Evolutionary conservation across 2,113 vertebrate species (phyloP).

Genomic region (Austrofundulus limnaeus): DNA sequence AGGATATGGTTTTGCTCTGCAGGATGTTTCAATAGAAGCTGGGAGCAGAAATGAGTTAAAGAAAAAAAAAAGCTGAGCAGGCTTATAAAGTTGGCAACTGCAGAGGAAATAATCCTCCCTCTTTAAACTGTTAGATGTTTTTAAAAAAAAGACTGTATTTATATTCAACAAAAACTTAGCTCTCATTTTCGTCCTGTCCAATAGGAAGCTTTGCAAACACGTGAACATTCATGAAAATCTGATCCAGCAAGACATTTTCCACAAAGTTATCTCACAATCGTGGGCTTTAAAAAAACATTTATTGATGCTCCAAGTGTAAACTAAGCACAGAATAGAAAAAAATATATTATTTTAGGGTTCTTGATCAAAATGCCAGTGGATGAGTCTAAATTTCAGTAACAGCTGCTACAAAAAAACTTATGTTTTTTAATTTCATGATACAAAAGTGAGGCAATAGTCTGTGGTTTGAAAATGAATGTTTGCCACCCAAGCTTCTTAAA

Average conservation of each 20-base stretch:
- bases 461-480: too few species aligned
- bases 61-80: background rate
- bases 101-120: background rate
- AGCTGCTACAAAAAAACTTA: too few species aligned
- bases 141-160: background rate
- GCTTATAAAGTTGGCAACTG: background rate
- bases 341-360: slow-evolving; percentile 10
- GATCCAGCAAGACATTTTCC: background rate
- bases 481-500: too few species aligned
- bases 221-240: background rate
- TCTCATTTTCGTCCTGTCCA: background rate
- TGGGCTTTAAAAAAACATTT: background rate
- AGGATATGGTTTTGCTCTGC: background rate
- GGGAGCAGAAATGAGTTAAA: background rate
- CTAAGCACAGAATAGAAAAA: background rate
- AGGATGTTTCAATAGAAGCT: background rate
- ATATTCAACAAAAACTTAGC: background rate
- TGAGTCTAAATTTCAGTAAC: slow-evolving; percentile 6
- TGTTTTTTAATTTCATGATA: too few species aligned
- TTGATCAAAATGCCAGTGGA: slow-evolving; percentile 14
- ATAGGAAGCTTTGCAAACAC: background rate
- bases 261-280: background rate
- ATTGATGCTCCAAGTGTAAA: background rate
- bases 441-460: too few species aligned
- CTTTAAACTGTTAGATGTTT: too few species aligned